Base-by-base conservation (phyloP, 2,888 invertebrate species). In the Trichogramma evanescens region DNA sequence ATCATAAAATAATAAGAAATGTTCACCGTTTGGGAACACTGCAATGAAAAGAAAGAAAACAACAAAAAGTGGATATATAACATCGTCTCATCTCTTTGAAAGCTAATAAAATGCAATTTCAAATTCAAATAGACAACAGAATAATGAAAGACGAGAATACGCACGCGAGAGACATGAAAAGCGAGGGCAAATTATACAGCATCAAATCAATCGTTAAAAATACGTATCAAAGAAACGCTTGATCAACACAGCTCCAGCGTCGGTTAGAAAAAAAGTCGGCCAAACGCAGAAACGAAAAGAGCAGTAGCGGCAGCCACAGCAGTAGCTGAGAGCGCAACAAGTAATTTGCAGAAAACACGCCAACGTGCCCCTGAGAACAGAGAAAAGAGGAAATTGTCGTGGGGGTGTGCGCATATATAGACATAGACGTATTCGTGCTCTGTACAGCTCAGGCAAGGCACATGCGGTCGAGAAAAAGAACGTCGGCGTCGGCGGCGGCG, bases 341-440 rank as follows among this genome's bases (percentile, higher is more conserved):
- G 62, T 64, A 62, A 59, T 62, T 62, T 58, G 50, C 50, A 48
- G 55, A 58, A 59, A 62, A 59, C 54, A 57, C 57, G 59, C 26
- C 40, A 40, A 6, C 9, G 40, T 7, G 48, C 26, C 26, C 26
- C 26, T 26, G n/a, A 41, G 50, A 43, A 42, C 45, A 46, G 41
- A 41, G 51, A 51, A 39, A 55, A 46, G 51, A 41, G 13, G 53
- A 55, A 45, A 41, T 51, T 44, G 42, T 50, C 42, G 48, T 43
- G 50, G 38, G 8, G 40, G 50, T 41, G 44, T 46, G 10, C 8
- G 40, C 13, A 41, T 41, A 48, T 6, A 48, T 43, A 13, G 48
- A 48, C 6, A 13, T 13, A 4, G 10, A 13, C 4, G 48, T 13
- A 46, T 46, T 10, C 50, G 53, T 43, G 46, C 41, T 55, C 53